phyloP scores from a whole-genome alignment of 2,888 invertebrate species.

The Pammene aurita region DNA sequence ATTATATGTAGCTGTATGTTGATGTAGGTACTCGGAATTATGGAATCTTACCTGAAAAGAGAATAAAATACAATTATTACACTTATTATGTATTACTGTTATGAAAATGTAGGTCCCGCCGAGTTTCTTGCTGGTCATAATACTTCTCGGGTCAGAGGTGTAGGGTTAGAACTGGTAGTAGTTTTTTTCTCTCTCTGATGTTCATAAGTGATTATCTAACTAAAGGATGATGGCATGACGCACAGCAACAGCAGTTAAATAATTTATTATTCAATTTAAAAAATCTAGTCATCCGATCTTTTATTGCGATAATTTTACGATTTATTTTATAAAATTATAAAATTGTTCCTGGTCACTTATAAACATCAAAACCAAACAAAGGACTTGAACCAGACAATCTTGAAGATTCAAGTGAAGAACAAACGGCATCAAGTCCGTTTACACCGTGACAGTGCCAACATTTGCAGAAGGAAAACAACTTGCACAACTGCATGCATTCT shows the following conservation, averaged over 20 bases:
- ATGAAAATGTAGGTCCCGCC: too few relatives aligned
- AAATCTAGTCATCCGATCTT: too few relatives aligned
- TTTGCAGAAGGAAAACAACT: conserved; percentile 13
- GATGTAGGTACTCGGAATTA: neutral
- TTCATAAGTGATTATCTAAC: too few relatives aligned
- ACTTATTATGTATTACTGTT: neutral
- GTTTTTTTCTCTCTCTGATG: too few relatives aligned
- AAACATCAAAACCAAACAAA: neutral
- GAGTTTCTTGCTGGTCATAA: too few relatives aligned
- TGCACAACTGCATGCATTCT: neutral
- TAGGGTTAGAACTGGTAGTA: too few relatives aligned
- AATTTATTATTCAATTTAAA: too few relatives aligned
- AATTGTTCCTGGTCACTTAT: neutral
- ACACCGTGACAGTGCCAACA: conserved; percentile 20
- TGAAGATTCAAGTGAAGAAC: conserved; percentile 13
- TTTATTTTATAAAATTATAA: too few relatives aligned
- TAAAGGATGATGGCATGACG: too few relatives aligned
- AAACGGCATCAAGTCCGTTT: conserved; percentile 12
- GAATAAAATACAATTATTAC: neutral
- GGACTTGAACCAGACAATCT: neutral
- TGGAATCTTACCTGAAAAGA: neutral
- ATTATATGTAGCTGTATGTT: neutral
- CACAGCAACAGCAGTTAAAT: too few relatives aligned
- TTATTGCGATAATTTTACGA: too few relatives aligned
- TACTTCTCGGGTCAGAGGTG: too few relatives aligned